Percentiles rank a stretch among this genome's conserved stretches.
Conservation (phyloP, 2,888 invertebrate genomes). For the Xestobium rufovillosum region DNA sequence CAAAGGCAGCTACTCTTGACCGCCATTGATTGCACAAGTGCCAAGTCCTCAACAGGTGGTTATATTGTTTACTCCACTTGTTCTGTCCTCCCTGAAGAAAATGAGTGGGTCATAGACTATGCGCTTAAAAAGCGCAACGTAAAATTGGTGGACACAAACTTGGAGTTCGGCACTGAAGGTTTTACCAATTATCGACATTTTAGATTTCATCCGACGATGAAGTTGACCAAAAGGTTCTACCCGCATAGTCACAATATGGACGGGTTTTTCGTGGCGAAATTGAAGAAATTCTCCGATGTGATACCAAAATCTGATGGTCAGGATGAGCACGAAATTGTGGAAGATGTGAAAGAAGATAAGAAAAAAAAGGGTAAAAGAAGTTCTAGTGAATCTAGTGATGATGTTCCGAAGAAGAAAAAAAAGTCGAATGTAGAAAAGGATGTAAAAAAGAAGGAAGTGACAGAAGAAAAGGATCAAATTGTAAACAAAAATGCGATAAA, state of each 20-base stretch:
- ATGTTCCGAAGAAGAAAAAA: slow-evolving; percentile 23
- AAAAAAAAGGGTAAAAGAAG: slow-evolving; percentile 13
- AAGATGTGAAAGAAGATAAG: slow-evolving; percentile 28
- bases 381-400: slow-evolving; percentile 12
- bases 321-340: slow-evolving; percentile 40
- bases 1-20: slow-evolving; percentile 88
- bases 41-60: slow-evolving; percentile 86
- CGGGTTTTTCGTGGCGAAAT: slow-evolving; percentile 97
- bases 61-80: slow-evolving; percentile 98
- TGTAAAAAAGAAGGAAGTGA: slow-evolving; percentile 15
- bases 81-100: slow-evolving; percentile 96
- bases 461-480: slow-evolving; percentile 10
- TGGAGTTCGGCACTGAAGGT: slow-evolving; percentile 94
- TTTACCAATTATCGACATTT: slow-evolving; percentile 80
- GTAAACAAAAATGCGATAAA: slow-evolving; percentile 7
- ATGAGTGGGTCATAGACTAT: slow-evolving; percentile 95
- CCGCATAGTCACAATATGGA: slow-evolving; percentile 99
- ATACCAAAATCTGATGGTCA: slow-evolving; percentile 36
- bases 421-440: slow-evolving; percentile 17
- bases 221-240: slow-evolving; percentile 84
- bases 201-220: slow-evolving; percentile 85
- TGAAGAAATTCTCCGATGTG: slow-evolving; percentile 91
- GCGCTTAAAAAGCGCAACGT: slow-evolving; percentile 89
- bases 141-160: slow-evolving; percentile 84
- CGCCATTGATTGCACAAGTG: slow-evolving; percentile 95